Base-by-base conservation (phyloP, 2,888 invertebrate genomes). In the Meghimatium bilineatum region DNA sequence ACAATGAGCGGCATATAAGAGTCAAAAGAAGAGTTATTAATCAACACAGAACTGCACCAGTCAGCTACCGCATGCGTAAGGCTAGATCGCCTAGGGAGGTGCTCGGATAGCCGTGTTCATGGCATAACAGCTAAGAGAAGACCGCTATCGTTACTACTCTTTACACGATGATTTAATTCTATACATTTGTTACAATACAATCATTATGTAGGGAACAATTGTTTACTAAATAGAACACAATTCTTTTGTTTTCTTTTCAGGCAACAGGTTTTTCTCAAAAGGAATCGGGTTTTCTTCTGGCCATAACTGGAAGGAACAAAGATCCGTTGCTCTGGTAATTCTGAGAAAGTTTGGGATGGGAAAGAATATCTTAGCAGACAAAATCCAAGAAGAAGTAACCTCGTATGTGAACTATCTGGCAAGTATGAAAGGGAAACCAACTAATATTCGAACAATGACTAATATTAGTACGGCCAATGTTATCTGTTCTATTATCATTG, bases 391-490 rank as follows among this genome's bases (percentile, higher is more conserved):
- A 8, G 72, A 44, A 17, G 72, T 72, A n/a, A n/a, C 72, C 0
- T 26, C 49, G 12, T 72, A 72, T 44, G 44, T 72, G 29, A n/a
- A 72, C 29, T 49, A 72, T 14, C 49, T 49, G 26, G 29, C 72
- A 72, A 5, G 29, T 49, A n/a, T 44, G 49, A 44, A 44, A 44
- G 72, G 72, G 14, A 38, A 72, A n/a, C 72, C 44, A 14, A 20
- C 17, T 14, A n/a, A 72, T 29, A 72, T 72, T n/a, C 44, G 29
- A 49, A 17, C 14, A 23, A 72, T 72, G n/a, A 44, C 72, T 29
- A 72, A 72, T n/a, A 72, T 72, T 14, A 44, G 72, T n/a, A 72
- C 72, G 5, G 44, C 44, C 6, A 72, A 72, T 72, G 49, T 72
- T 3, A 72, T 72, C 6, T 72, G 44, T 20, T 38, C n/a, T n/a